These are phyloP conservation scores for Cremastinae sp. DNA, from an alignment of 2,888 invertebrate species.

Conservation along the genomic window DNA sequence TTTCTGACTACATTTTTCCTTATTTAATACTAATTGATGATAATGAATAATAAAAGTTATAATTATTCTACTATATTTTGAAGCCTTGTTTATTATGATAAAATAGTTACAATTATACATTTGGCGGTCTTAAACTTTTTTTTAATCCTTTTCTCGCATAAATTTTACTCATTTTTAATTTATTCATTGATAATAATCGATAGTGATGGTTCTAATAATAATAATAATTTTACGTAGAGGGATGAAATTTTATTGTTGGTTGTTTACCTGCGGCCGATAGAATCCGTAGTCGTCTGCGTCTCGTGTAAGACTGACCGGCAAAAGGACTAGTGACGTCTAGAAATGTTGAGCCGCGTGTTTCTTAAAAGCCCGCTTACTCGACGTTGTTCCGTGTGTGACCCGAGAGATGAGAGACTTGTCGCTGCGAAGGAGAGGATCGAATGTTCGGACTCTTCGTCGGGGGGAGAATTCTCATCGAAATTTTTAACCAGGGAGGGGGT, in stretches of 20 bases:
- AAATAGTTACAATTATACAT: too few species aligned
- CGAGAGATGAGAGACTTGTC: constrained; percentile 27
- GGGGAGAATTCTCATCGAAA: constrained; percentile 20
- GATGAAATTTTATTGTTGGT: neutral
- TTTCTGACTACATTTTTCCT: too few species aligned
- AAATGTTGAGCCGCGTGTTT: constrained; percentile 43
- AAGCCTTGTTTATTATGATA: too few species aligned
- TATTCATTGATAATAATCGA: too few species aligned
- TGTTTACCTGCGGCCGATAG: constrained; percentile 31
- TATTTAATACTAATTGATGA: too few species aligned
- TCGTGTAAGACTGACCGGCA: constrained; percentile 46
- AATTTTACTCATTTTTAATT: too few species aligned
- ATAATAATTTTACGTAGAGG: neutral
- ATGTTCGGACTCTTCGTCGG: constrained; percentile 5
- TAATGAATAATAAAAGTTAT: too few species aligned
- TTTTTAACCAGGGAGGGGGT: neutral
- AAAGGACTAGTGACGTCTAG: constrained; percentile 46
- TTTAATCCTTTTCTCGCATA: too few species aligned
- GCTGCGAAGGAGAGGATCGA: neutral
- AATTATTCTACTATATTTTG: too few species aligned
- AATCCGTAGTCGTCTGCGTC: constrained; percentile 41
- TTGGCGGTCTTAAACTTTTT: too few species aligned
- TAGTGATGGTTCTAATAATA: neutral
- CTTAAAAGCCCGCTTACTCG: constrained; percentile 55
- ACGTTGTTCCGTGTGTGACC: constrained; percentile 14